phyloP scores from a whole-genome alignment of 2,113 vertebrate genomes.

The Ailuropoda melanoleuca region DNA sequence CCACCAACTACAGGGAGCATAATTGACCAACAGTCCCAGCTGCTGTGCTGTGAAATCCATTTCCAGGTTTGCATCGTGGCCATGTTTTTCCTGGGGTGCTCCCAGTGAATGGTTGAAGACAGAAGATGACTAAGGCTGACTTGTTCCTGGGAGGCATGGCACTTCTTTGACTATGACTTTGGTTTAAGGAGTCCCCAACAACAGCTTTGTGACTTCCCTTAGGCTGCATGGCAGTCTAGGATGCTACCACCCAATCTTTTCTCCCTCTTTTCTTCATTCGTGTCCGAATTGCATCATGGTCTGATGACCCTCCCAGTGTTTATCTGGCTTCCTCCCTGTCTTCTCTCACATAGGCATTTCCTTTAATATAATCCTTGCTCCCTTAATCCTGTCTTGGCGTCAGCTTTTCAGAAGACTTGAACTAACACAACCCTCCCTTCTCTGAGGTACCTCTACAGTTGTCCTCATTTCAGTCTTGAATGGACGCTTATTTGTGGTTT shows the following conservation, averaged over 20 bases:
- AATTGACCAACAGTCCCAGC: background rate
- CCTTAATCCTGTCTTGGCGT: conserved; percentile 18
- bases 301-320: background rate
- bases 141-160: background rate
- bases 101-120: background rate
- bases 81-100: background rate
- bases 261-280: background rate
- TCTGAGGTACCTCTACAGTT: background rate
- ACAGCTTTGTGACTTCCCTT: background rate
- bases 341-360: background rate
- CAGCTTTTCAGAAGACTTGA: conserved; percentile 8
- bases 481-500: background rate
- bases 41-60: background rate
- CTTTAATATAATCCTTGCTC: conserved; percentile 16
- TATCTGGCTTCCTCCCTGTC: background rate
- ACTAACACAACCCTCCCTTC: background rate
- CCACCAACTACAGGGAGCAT: background rate
- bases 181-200: background rate
- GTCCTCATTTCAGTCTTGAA: background rate
- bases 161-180: conserved; percentile 35
- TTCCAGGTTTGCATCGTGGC: background rate
- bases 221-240: background rate
- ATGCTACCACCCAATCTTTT: background rate
- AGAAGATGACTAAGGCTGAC: background rate
- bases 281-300: background rate